Conservation (phyloP, 2,888 invertebrate genomes). For the Laothoe populi region DNA sequence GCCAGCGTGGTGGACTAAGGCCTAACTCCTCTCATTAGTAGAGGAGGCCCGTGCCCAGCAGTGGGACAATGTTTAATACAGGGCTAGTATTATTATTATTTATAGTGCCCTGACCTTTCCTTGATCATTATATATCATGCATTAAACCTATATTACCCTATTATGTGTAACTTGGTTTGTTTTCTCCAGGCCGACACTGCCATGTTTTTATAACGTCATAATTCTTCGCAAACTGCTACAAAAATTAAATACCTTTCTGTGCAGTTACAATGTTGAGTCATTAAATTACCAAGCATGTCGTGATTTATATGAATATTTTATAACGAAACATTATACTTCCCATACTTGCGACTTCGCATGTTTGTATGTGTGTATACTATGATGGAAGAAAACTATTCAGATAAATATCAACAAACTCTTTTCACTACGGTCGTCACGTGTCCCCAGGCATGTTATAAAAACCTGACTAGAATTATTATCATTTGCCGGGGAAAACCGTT, state of each 20-base stretch:
- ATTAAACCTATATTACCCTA: neutral
- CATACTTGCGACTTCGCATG: neutral
- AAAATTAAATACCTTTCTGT: no score
- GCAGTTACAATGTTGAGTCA: no score
- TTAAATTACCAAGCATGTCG: no score
- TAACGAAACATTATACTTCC: no score
- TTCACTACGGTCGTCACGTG: conserved; percentile 1
- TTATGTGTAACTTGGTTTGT: neutral
- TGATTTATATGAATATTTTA: no score
- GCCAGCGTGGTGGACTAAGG: no score
- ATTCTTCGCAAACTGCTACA: neutral
- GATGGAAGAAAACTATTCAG: neutral
- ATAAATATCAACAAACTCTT: neutral
- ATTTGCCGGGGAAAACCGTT: neutral
- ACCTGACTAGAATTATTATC: neutral
- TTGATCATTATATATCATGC: neutral
- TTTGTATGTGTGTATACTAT: neutral
- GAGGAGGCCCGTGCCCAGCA: no score
- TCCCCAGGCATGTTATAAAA: neutral
- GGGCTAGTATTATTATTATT: no score
- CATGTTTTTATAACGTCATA: neutral
- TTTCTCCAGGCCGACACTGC: neutral
- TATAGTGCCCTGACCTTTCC: neutral
- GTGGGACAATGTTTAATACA: no score
- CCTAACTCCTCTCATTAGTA: no score